These are phyloP conservation scores for Ernsta delagoae DNA, from an alignment of 2,888 invertebrate species.

Conservation along the genomic window DNA sequence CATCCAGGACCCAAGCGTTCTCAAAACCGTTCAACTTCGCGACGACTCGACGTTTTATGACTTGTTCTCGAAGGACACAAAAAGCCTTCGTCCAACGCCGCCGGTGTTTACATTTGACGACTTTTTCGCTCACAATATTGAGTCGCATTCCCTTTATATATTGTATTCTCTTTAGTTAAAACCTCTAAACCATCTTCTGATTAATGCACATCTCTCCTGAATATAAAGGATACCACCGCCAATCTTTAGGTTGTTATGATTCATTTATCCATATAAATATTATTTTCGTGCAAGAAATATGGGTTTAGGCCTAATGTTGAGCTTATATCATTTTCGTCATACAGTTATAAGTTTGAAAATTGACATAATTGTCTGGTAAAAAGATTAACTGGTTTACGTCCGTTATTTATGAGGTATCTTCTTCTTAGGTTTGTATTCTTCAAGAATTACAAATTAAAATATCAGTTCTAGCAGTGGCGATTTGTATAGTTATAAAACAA, in stretches of 20 bases:
- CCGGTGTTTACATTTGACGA: constrained; percentile 52
- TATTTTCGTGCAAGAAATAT: constrained; percentile 30
- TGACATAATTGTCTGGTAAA: too few relatives aligned
- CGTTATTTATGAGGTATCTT: too few relatives aligned
- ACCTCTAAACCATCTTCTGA: constrained; percentile 25
- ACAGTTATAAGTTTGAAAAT: too few relatives aligned
- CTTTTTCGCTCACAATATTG: constrained; percentile 50
- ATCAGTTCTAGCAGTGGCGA: too few relatives aligned
- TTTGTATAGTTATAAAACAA: too few relatives aligned
- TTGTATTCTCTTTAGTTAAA: constrained; percentile 27
- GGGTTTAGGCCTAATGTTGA: constrained; percentile 21
- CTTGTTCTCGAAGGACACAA: constrained; percentile 52
- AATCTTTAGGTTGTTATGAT: constrained; percentile 25
- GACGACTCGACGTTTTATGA: constrained; percentile 54
- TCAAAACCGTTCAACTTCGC: background rate
- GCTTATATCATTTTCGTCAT: constrained; percentile 17
- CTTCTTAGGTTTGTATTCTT: too few relatives aligned
- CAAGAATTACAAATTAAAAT: too few relatives aligned
- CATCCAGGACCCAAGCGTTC: constrained; percentile 13
- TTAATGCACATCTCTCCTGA: constrained; percentile 31
- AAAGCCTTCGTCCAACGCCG: constrained; percentile 43
- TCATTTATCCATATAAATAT: constrained; percentile 33
- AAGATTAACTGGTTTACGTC: too few relatives aligned
- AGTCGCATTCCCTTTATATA: constrained; percentile 45
- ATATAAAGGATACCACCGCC: constrained; percentile 33